These are phyloP conservation scores for Spea bombifrons DNA, from an alignment of 2,113 vertebrate genomes.

Conservation along the genomic window DNA sequence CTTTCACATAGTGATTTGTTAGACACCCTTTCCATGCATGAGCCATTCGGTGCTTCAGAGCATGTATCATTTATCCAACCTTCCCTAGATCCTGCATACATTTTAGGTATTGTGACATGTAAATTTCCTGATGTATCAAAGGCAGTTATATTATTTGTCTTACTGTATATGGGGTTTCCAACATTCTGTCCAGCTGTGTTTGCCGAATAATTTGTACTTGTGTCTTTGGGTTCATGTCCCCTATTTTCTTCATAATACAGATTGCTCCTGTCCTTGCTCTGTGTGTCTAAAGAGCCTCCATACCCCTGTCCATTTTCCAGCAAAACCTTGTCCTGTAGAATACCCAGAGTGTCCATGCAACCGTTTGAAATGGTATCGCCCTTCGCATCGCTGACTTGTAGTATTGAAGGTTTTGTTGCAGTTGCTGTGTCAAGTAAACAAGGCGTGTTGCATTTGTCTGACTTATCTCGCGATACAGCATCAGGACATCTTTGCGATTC, in stretches of 20 bases:
- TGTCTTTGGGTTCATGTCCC: background rate
- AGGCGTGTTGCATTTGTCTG: background rate
- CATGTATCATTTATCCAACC: background rate
- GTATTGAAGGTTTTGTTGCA: background rate
- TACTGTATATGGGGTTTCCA: background rate
- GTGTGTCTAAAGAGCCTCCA: background rate
- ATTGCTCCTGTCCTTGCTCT: background rate
- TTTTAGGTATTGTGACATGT: background rate
- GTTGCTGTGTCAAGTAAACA: background rate
- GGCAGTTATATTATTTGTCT: background rate
- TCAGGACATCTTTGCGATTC: background rate
- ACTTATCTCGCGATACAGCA: background rate
- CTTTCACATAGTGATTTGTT: constrained; percentile 8
- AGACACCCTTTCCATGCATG: background rate
- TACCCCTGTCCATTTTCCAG: background rate
- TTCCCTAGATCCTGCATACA: background rate
- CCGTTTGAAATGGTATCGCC: background rate
- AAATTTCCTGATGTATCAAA: background rate
- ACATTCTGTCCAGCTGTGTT: background rate
- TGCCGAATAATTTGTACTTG: background rate
- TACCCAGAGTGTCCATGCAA: background rate
- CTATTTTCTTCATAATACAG: background rate
- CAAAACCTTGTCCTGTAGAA: background rate
- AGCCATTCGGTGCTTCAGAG: background rate
- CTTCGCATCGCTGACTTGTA: constrained; percentile 24